Evolutionary conservation across 2,113 vertebrate species (phyloP), one percentile per base, ranked within the genome.

Genomic region (Ursus arctos): DNA sequence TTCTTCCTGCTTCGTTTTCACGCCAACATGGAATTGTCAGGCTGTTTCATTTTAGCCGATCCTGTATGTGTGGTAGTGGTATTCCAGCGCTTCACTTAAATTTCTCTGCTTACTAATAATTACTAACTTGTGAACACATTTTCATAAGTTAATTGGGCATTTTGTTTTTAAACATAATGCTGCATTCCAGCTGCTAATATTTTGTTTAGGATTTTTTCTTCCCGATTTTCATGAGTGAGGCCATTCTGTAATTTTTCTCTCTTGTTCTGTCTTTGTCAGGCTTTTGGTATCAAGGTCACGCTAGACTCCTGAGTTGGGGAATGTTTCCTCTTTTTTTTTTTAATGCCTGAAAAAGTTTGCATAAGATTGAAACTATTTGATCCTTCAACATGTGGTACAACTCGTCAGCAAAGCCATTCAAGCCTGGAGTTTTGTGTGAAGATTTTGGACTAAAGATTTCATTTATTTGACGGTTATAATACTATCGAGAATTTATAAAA

Each of bases 21-120:
- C 59, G 40, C 9, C 77, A 61, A 36, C 8, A 11, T 51, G 49
- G 24, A 76, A 43, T 51, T 65, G 15, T 59, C 65, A 88, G 31
- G 24, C 31, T 83, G 19, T 69, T 96, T 91, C 74, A 74, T 51
- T 92, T 96, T 28, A 92, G 83, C 83, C 77, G 65, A 53, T 47
- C 33, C 61, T n/a, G 24, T 69, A 7, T 72, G 43, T 83, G 19
- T 92, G 67, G 28, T 61, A 76, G 33, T 59, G 28, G 61, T 84
- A 47, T 88, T 96, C 65, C 49, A 59, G 31, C 86, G 91, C 95
- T 67, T 51, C 81, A 65, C 36, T 72, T 65, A 14, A 71, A 65
- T 55, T 16, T 63, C n/a, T 61, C 43, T 55, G 26, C 77, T 24
- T 31, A 61, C 9, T 79, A 57, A n/a, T 84, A 69, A 95, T 69